These are phyloP conservation scores for Drosophila percnosoma DNA, from an alignment of 2,888 invertebrate species.

Conservation along the genomic window DNA sequence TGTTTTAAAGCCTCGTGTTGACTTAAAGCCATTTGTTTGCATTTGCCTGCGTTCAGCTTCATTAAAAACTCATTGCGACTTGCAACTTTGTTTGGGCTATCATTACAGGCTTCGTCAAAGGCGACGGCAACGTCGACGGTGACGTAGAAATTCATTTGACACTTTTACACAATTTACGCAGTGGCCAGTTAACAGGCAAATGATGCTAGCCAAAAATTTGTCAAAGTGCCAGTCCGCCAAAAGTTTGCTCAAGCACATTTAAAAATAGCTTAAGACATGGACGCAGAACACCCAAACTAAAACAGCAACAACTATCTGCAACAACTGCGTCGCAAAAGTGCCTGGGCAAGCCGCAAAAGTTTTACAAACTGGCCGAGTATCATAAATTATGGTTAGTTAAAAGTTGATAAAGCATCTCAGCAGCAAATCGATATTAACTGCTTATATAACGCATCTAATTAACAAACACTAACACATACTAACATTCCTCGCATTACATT, in stretches of 20 bases:
- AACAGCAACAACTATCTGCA: slow-evolving; percentile 21
- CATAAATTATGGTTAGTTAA: slow-evolving; percentile 76
- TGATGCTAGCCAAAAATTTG: slow-evolving; percentile 59
- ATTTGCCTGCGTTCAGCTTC: slow-evolving; percentile 49
- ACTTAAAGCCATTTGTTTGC: slow-evolving; percentile 58
- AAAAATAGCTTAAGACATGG: slow-evolving; percentile 78
- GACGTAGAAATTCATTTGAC: slow-evolving; percentile 34
- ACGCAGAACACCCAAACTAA: slow-evolving; percentile 32
- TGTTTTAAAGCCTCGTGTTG: slow-evolving; percentile 33
- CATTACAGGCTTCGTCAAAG: slow-evolving; percentile 33
- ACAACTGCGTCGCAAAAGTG: slow-evolving; percentile 44
- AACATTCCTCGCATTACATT: background rate
- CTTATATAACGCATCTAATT: slow-evolving; percentile 30
- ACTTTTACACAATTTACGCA: slow-evolving; percentile 20
- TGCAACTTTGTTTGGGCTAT: slow-evolving; percentile 58
- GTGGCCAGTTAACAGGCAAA: slow-evolving; percentile 53
- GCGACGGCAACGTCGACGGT: slow-evolving; percentile 40
- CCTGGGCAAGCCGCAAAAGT: slow-evolving; percentile 50
- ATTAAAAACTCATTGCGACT: slow-evolving; percentile 76
- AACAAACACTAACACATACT: slow-evolving; percentile 15
- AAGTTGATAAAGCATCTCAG: slow-evolving; percentile 59
- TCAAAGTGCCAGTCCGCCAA: slow-evolving; percentile 51
- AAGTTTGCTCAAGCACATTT: slow-evolving; percentile 67
- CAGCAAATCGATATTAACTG: slow-evolving; percentile 48
- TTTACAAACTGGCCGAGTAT: slow-evolving; percentile 48